These are phyloP conservation scores for Crypturellus undulatus DNA, from an alignment of 2,113 vertebrate species.

Conservation along the genomic window DNA sequence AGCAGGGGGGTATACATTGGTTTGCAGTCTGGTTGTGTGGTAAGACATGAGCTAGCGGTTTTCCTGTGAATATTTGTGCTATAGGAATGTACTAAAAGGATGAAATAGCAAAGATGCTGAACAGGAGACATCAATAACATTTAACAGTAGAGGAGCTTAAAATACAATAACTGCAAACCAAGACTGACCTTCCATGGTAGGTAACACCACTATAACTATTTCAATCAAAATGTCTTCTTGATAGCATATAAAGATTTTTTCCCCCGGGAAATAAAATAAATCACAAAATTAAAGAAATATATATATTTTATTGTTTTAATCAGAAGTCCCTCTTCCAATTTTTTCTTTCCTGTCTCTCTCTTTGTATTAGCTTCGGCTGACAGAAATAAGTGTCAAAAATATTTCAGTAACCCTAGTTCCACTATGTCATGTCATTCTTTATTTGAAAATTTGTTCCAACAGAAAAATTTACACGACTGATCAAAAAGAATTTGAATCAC, in stretches of 20 bases:
- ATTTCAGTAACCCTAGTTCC: neutral
- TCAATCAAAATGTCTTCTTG: neutral
- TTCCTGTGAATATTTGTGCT: neutral
- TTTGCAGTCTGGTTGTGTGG: neutral
- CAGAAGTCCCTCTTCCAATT: neutral
- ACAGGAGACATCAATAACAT: neutral
- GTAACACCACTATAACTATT: neutral
- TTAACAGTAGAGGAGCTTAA: neutral
- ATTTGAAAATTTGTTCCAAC: neutral
- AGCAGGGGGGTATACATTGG: neutral
- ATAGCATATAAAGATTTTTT: neutral
- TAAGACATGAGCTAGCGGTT: neutral
- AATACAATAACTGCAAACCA: neutral
- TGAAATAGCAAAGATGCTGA: neutral
- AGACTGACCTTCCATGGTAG: neutral
- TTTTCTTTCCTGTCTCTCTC: neutral
- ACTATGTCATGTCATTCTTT: neutral
- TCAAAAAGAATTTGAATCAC: neutral
- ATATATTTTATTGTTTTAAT: neutral
- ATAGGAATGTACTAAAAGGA: neutral
- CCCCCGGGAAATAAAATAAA: neutral
- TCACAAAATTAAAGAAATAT: neutral
- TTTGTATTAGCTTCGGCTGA: neutral
- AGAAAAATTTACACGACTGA: neutral
- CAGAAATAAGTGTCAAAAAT: neutral